Percentiles rank a stretch among this genome's conserved stretches.
These are phyloP conservation scores for Heterodera filipjevi DNA, from an alignment of 2,888 invertebrate genomes.

Conservation along the genomic window DNA sequence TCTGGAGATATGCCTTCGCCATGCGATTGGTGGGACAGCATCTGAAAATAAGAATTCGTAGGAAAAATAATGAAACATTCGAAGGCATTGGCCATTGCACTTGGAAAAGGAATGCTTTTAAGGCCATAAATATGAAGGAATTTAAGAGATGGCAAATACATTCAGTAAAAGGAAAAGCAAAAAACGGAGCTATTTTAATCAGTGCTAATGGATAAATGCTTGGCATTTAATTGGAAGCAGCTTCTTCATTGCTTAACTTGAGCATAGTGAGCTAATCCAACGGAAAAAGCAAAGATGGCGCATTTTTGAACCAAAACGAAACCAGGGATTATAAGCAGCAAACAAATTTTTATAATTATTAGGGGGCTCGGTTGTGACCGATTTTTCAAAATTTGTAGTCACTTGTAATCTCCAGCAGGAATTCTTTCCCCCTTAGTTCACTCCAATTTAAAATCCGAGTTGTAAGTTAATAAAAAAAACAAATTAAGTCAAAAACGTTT, in stretches of 20 bases:
- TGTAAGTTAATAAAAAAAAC: too few relatives aligned
- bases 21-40: not conserved
- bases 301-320: not conserved
- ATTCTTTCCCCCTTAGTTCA: too few relatives aligned
- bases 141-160: not conserved
- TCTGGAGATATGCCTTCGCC: not conserved
- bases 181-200: not conserved
- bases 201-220: not conserved
- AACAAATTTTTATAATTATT: too few relatives aligned
- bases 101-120: too few relatives aligned
- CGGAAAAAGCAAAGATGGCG: not conserved
- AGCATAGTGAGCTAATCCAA: not conserved
- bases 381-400: too few relatives aligned
- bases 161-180: not conserved
- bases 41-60: not conserved
- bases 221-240: not conserved
- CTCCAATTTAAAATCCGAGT: too few relatives aligned
- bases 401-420: too few relatives aligned
- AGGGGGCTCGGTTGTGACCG: too few relatives aligned
- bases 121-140: not conserved
- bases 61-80: not conserved
- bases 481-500: too few relatives aligned
- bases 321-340: not conserved
- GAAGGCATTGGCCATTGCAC: too few relatives aligned
- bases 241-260: not conserved